Percentiles rank a stretch among this genome's conserved stretches.
Conservation (phyloP, 2,797 vertebrate species). For the Peromyscus aztecus region DNA sequence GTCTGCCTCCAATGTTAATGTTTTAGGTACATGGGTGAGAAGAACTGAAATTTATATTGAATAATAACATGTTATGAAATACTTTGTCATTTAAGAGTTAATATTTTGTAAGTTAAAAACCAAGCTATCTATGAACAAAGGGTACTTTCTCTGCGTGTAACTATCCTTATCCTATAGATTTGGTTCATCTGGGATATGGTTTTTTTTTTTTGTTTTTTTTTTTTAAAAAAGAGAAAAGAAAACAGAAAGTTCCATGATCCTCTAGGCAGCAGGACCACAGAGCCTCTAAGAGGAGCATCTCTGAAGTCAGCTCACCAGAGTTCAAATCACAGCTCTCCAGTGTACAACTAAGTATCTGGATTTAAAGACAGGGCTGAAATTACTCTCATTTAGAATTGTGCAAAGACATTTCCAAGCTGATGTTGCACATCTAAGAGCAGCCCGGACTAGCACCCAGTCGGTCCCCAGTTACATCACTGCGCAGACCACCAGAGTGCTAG, state of each 20-base stretch:
- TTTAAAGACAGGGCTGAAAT: conserved; percentile 37
- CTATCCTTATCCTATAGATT: conserved; percentile 28
- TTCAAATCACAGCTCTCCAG: neutral
- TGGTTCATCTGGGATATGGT: neutral
- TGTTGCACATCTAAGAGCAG: neutral
- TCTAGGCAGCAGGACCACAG: neutral
- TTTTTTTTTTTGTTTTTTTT: too few relatives aligned
- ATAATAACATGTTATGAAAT: neutral
- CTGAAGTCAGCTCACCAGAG: neutral
- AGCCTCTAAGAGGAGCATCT: neutral
- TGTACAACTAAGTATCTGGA: conserved; percentile 1
- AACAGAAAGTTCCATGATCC: neutral
- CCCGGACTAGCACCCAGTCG: too few relatives aligned
- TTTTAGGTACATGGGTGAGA: neutral
- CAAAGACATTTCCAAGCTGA: conserved; percentile 21
- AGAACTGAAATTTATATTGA: conserved; percentile 15
- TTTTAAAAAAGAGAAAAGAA: neutral
- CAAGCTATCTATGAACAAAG: neutral
- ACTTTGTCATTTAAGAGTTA: conserved; percentile 32
- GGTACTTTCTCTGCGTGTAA: neutral
- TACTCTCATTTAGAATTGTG: conserved; percentile 25
- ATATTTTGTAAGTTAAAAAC: conserved; percentile 20
- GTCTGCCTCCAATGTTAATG: neutral
- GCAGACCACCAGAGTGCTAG: neutral
- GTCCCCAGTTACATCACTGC: neutral